Evolutionary conservation across 2,888 invertebrate genomes (phyloP), one percentile per base, ranked within the genome.

Genomic region (Polydrusus tereticollis): DNA sequence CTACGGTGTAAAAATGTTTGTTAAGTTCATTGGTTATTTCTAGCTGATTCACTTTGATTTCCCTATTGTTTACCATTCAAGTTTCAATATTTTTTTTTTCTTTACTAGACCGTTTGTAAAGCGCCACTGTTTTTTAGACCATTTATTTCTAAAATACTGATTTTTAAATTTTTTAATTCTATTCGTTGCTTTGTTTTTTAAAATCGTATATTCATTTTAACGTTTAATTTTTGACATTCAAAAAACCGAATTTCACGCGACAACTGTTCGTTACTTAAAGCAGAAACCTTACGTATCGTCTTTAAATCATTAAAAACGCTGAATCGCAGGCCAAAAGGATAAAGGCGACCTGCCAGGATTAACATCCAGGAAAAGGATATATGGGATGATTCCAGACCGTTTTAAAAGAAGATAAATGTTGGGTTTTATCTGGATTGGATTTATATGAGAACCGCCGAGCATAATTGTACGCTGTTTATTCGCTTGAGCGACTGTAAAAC

Each of bases 321-420:
- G 84, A 84, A 81, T 79, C 75, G 79, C 75, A 65, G 66, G 43
- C 68, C 68, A 68, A 76, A 76, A 76, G 73, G 73, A 73, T 73
- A 69, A 73, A 75, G 76, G 77, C 76, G 77, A 75, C 77, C 82
- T 77, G 77, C 65, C 81, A 78, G 82, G 83, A 83, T 83, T 83
- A 84, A 83, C 83, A 84, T 83, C 83, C 68, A 79, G 82, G 79
- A 81, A 80, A 80, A 82, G 83, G 81, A 83, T 83, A 83, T 83
- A 83, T 83, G 83, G 81, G 82, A 83, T 82, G 83, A 83, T 83
- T 82, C 80, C 80, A 80, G 77, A 57, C 59, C 58, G 70, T 78
- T 79, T 81, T 78, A 78, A 84, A 84, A 84, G 84, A 85, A 84
- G 85, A 85, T 85, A 83, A 84, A 85, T 85, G 84, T 83, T 79